Evolutionary conservation across 2,797 vertebrate genomes (phyloP).

Genomic region (Sebastes itinus): DNA sequence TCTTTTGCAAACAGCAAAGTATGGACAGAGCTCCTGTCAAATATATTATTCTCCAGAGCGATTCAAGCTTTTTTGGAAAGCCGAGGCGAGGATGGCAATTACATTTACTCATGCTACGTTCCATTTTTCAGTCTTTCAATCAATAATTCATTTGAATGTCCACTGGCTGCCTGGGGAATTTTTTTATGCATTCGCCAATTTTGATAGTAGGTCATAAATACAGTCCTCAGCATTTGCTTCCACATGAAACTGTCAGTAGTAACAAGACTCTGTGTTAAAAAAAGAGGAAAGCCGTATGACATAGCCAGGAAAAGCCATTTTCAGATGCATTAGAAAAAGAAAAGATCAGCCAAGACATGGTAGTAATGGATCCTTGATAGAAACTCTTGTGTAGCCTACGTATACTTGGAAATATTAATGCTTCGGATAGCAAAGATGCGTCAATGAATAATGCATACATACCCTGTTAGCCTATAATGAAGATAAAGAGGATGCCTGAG

Average conservation of each 20-base stretch:
- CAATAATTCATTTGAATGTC: slow-evolving; percentile 74
- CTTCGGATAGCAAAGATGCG: slow-evolving; percentile 50
- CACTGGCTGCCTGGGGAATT: slow-evolving; percentile 35
- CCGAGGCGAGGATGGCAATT: slow-evolving; percentile 54
- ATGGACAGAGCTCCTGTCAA: slow-evolving; percentile 29
- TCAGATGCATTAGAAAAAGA: slow-evolving; percentile 39
- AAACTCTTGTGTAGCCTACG: slow-evolving; percentile 25
- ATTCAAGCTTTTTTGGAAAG: slow-evolving; percentile 45
- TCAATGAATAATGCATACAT: slow-evolving; percentile 69
- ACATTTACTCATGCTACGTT: slow-evolving; percentile 54
- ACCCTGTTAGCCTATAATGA: slow-evolving; percentile 68
- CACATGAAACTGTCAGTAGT: slow-evolving; percentile 48
- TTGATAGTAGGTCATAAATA: slow-evolving; percentile 60
- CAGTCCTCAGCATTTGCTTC: slow-evolving; percentile 49
- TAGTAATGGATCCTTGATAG: slow-evolving; percentile 42
- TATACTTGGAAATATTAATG: slow-evolving; percentile 51
- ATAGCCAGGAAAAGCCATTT: slow-evolving; percentile 63
- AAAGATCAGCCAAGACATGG: slow-evolving; percentile 26
- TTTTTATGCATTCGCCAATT: slow-evolving; percentile 54
- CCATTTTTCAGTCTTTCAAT: slow-evolving; percentile 57
- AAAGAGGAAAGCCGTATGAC: slow-evolving; percentile 40
- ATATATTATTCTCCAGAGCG: slow-evolving; percentile 20
- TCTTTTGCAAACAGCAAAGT: slow-evolving; percentile 35
- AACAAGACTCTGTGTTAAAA: slow-evolving; percentile 48
- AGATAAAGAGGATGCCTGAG: slow-evolving; percentile 59